These are phyloP conservation scores for Phainopepla nitens DNA, from an alignment of 2,113 vertebrate species.

Conservation along the genomic window DNA sequence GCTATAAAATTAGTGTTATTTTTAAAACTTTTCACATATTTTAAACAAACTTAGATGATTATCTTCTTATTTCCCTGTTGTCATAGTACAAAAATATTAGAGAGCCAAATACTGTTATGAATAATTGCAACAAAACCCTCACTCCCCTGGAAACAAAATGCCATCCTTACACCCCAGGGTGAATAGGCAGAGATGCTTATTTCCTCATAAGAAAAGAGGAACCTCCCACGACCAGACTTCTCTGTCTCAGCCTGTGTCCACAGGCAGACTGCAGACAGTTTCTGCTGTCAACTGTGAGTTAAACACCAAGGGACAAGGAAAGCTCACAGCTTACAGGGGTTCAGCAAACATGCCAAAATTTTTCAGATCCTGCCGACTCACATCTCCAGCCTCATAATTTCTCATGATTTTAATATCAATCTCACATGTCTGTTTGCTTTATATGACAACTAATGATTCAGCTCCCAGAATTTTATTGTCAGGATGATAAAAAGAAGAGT, in stretches of 20 bases:
- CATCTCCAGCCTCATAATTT: background rate
- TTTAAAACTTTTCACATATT: background rate
- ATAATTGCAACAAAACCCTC: background rate
- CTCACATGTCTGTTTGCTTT: background rate
- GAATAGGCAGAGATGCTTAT: background rate
- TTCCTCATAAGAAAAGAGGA: background rate
- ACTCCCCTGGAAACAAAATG: background rate
- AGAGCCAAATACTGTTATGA: background rate
- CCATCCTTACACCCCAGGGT: background rate
- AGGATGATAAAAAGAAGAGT: background rate
- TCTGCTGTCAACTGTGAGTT: background rate
- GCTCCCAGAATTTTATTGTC: background rate
- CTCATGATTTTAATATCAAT: background rate
- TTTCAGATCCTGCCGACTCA: background rate
- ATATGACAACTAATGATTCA: background rate
- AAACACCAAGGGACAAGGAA: background rate
- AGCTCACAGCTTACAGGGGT: background rate
- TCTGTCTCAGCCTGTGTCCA: background rate
- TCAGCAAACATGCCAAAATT: background rate
- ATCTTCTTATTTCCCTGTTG: background rate
- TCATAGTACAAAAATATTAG: background rate
- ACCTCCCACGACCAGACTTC: background rate
- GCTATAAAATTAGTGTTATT: background rate
- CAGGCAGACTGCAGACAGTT: fast-evolving
- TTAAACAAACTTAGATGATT: background rate